Evolutionary conservation across 2,888 invertebrate genomes (phyloP), one percentile per base, ranked within the genome.

Genomic region (Plusia festucae): DNA sequence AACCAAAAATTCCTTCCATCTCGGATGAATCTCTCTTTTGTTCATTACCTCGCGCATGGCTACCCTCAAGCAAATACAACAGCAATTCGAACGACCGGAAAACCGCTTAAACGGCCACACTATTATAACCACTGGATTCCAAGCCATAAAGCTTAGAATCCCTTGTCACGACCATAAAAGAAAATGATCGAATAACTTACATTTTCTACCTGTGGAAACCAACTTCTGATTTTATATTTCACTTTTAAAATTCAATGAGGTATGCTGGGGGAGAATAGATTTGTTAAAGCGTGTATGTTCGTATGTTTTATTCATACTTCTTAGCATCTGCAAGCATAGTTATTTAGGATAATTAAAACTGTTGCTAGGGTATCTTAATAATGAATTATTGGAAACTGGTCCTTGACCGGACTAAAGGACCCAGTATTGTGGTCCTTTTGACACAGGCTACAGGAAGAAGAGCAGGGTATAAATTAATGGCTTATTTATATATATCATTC

Each of bases 281-380:
- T 4, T 60, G 22, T 52, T 64, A 63, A 44, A 52, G 78, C 78
- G 65, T 62, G 57, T 9, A 18, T 56, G 34, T 24, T 60, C 16
- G 44, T 58, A 78, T 77, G 52, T 76, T 65, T 76, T 62, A 78
- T 79, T 79, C 68, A 78, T 79, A 65, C 16, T 51, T 9, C 22
- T 20, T 40, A 15, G 4, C 15, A 24, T 24, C 11, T 32, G 51
- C 22, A 49, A 8, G 18, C 11, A 32, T 15, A 16, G 57, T 73
- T 61, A 60, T 55, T 44, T 24, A n/a, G 59, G 27, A n/a, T 30
- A 20, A 7, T 16, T 30, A 57, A 16, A 3, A 9, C 0, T 9
- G 22, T 52, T 24, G 7, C 32, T 30, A 68, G 20, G 24, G n/a
- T 20, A 6, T 44, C 16, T 16, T 11, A 49, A 16, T 6, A 16